Evolutionary conservation across 1,140 invertebrate species (phyloP), one percentile per base, ranked within the genome.

Genomic region (Triops longicaudatus): DNA sequence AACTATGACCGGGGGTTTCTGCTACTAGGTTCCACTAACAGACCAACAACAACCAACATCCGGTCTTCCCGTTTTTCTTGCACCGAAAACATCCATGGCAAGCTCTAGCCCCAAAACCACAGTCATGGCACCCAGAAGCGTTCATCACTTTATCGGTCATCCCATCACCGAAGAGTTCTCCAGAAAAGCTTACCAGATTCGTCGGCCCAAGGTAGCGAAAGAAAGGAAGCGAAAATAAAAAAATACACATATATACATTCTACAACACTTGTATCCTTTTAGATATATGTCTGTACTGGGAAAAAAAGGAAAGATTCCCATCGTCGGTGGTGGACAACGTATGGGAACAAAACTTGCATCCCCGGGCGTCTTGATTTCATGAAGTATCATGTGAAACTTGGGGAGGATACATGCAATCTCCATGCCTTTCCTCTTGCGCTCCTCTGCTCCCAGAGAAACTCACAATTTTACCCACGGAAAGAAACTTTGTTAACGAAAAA

Each of bases 1-100:
- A 63, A 63, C 50, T 63, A 63, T 63, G 50, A 63, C 50, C 50
- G 50, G 50, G 50, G 50, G 17, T 63, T 63, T n/a, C 50, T 63
- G 31, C 22, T n/a, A 22, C 50, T 6, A 63, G 50, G 17, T 63
- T 63, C 50, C 50, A 63, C 31, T 37, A 7, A 7, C 31, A 37
- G 31, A 22, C n/a, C 14, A 17, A n/a, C 50, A 63, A 63, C 50
- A 63, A 63, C 50, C 50, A 63, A 63, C 50, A 63, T 63, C 50
- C 50, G 50, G 50, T 63, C 50, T 37, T 37, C 31, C 17, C 14
- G 22, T n/a, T 63, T 63, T 63, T 63, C 50, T 63, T 63, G 50
- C 50, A 17, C 50, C 14, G n/a, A 22, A 63, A 5, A 63, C 50
- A 63, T n/a, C 6, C 50, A 63, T n/a, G 10, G 22, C 14, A 22